phyloP scores from a whole-genome alignment of 2,113 vertebrate genomes.

The Sminthopsis crassicaudata region DNA sequence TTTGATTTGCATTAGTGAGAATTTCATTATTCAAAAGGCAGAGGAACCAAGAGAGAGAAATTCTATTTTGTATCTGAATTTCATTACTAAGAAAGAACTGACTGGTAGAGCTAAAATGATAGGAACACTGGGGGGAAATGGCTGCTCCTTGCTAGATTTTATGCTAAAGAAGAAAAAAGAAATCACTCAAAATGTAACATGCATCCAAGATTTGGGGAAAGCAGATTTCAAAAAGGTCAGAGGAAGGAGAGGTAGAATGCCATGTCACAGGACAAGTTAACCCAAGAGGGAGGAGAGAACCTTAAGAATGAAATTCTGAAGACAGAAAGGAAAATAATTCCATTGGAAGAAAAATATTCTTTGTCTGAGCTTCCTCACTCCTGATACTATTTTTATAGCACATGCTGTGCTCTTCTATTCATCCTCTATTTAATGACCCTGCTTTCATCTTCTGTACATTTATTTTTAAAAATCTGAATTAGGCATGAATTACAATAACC shows the following conservation, averaged over 20 bases:
- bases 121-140: not conserved
- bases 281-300: not conserved
- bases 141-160: not conserved
- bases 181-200: not conserved
- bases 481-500: not conserved
- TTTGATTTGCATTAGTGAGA: not conserved
- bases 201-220: not conserved
- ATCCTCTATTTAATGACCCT: not conserved
- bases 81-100: not conserved
- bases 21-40: not conserved
- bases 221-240: not conserved
- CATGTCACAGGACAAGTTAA: not conserved
- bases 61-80: not conserved
- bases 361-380: not conserved
- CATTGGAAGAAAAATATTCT: not conserved
- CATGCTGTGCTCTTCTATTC: not conserved
- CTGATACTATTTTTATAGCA: not conserved
- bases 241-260: not conserved
- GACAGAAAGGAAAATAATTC: not conserved
- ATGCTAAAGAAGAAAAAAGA: not conserved
- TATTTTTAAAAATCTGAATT: not conserved
- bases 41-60: not conserved
- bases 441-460: not conserved
- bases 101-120: not conserved
- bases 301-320: not conserved